A percentile compares a stretch with the other conserved stretches of the same genome.
Evolutionary conservation across 1,140 invertebrate genomes (phyloP).

Genomic region (Drosophila auraria): DNA sequence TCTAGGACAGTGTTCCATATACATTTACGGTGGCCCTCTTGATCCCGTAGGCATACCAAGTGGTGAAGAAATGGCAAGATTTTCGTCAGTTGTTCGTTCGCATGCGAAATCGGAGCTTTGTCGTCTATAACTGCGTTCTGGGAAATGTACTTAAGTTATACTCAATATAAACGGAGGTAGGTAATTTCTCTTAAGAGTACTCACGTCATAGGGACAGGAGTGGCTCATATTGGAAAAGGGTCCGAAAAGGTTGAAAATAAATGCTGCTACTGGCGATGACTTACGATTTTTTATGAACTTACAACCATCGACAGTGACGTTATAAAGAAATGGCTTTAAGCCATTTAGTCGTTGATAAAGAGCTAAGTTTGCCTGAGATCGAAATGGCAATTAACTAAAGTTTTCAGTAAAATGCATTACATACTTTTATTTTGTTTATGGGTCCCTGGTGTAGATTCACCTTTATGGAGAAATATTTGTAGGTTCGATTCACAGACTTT

Average conservation of each 20-base stretch:
- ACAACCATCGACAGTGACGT: slow-evolving; percentile 1
- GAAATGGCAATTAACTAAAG: too few relatives aligned
- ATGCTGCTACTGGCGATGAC: not conserved
- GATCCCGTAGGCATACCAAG: not conserved
- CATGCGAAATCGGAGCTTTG: not conserved
- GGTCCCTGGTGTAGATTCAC: not conserved
- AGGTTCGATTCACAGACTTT: slow-evolving; percentile 12
- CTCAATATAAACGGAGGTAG: not conserved
- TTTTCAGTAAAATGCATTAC: not conserved
- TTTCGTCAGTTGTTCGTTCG: not conserved
- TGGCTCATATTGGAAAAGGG: slow-evolving; percentile 13
- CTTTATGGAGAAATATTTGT: not conserved
- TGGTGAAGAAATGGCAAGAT: slow-evolving; percentile 6
- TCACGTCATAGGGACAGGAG: slow-evolving; percentile 11
- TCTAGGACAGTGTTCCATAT: not conserved
- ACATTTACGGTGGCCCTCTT: not conserved
- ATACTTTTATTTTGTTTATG: not conserved
- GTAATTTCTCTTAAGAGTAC: not conserved
- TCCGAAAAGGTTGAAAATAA: not conserved
- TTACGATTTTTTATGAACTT: not conserved
- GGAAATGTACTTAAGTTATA: not conserved
- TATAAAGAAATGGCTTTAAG: slow-evolving; percentile 7
- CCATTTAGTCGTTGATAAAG: slow-evolving; percentile 1
- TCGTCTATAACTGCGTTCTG: not conserved
- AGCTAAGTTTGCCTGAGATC: not conserved